These are phyloP conservation scores for Numenius arquata DNA, from an alignment of 2,113 vertebrate genomes.

Conservation along the genomic window DNA sequence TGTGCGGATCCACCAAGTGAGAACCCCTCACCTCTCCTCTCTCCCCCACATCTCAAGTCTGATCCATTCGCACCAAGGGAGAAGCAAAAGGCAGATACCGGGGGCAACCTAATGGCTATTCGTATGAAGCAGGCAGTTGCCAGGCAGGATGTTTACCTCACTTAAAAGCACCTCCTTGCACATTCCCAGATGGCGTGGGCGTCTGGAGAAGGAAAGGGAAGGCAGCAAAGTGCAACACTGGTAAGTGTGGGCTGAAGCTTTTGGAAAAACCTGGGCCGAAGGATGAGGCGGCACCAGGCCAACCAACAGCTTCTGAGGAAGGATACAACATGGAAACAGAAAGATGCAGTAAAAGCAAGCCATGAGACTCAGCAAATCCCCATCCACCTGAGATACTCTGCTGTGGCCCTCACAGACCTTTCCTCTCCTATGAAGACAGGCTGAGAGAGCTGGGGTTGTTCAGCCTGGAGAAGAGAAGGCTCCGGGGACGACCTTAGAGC, in stretches of 20 bases:
- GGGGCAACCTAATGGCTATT: background rate
- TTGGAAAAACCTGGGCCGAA: background rate
- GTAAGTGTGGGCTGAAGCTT: background rate
- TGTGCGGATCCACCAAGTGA: background rate
- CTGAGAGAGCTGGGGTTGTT: no score
- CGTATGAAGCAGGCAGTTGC: background rate
- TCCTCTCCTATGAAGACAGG: background rate
- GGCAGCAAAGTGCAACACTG: background rate
- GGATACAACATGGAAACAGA: background rate
- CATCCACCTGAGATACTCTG: rapidly evolving
- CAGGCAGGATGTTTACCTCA: background rate
- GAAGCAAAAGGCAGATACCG: background rate
- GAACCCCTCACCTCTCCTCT: background rate
- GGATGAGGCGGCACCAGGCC: background rate
- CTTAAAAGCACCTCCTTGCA: background rate
- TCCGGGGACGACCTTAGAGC: no score
- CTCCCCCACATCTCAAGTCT: background rate
- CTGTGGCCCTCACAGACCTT: background rate
- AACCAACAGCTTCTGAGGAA: background rate
- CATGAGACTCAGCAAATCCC: background rate
- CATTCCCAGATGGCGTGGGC: rapidly evolving
- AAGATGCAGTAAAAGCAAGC: background rate
- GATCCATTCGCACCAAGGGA: background rate
- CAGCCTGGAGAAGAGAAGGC: no score
- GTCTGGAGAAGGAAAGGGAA: background rate